These are phyloP conservation scores for Nomada hirtipes DNA, from an alignment of 2,888 invertebrate genomes.

Conservation along the genomic window DNA sequence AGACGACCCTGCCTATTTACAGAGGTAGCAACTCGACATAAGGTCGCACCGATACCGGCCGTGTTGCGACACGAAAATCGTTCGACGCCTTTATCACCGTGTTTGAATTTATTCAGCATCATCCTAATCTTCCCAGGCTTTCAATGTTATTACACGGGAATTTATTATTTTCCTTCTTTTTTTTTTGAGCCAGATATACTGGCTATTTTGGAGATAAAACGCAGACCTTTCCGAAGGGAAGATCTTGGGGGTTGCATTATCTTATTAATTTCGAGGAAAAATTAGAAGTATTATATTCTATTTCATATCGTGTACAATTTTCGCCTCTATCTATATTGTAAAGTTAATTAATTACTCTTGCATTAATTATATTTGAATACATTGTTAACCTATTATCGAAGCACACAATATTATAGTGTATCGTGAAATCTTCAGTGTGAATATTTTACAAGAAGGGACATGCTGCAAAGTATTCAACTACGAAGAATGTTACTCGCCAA, in stretches of 20 bases:
- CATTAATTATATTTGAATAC: too few species aligned
- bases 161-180: neutral
- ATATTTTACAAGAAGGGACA: too few species aligned
- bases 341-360: too few species aligned
- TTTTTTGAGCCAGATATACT: neutral
- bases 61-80: slow-evolving; percentile 7
- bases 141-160: neutral
- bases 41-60: slow-evolving; percentile 35
- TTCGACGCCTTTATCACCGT: slow-evolving; percentile 35
- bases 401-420: too few species aligned
- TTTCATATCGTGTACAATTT: too few species aligned
- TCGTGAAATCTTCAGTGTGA: too few species aligned
- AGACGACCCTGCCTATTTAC: slow-evolving; percentile 48
- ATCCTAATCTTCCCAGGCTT: slow-evolving; percentile 16
- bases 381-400: too few species aligned
- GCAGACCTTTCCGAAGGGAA: neutral
- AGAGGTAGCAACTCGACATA: slow-evolving; percentile 25
- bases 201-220: neutral
- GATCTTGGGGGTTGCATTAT: too few species aligned
- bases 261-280: neutral
- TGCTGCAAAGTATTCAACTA: too few species aligned
- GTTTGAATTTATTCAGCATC: slow-evolving; percentile 43
- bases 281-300: too few species aligned
- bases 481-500: too few species aligned
- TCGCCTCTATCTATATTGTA: too few species aligned